phyloP scores from a whole-genome alignment of 2,888 invertebrate species.

The Rhamphomyia laevipes region DNA sequence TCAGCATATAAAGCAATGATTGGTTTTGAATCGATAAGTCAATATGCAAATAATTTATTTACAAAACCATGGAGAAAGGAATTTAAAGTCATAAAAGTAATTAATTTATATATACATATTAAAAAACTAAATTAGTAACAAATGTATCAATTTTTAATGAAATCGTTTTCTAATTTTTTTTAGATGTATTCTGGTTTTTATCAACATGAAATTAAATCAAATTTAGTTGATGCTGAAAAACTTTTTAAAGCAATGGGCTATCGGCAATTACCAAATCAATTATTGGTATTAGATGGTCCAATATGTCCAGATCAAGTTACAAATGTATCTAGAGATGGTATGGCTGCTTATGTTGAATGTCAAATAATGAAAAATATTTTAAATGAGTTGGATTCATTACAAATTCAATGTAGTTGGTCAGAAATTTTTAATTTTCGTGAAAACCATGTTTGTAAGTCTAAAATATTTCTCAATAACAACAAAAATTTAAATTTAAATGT shows the following conservation, averaged over 20 bases:
- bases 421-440: constrained; percentile 44
- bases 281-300: constrained; percentile 54
- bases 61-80: constrained; percentile 85
- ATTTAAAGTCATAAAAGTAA: constrained; percentile 67
- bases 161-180: constrained; percentile 14
- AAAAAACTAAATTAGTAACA: neutral
- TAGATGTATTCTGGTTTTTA: constrained; percentile 80
- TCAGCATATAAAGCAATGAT: constrained; percentile 69
- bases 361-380: constrained; percentile 65
- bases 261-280: constrained; percentile 42
- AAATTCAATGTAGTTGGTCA: constrained; percentile 48
- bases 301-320: constrained; percentile 72
- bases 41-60: constrained; percentile 74
- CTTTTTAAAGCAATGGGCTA: constrained; percentile 79
- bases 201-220: constrained; percentile 74
- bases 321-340: constrained; percentile 68
- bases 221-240: constrained; percentile 63
- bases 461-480: too few species aligned
- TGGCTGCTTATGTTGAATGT: constrained; percentile 79
- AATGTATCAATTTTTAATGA: constrained; percentile 9
- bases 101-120: constrained; percentile 12
- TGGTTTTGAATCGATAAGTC: constrained; percentile 74
- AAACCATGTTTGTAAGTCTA: constrained; percentile 24
- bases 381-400: constrained; percentile 55
- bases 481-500: neutral